Percentiles rank a stretch among this genome's conserved stretches.
Conservation (phyloP, 2,888 invertebrate genomes). For the Alsophila aescularia region DNA sequence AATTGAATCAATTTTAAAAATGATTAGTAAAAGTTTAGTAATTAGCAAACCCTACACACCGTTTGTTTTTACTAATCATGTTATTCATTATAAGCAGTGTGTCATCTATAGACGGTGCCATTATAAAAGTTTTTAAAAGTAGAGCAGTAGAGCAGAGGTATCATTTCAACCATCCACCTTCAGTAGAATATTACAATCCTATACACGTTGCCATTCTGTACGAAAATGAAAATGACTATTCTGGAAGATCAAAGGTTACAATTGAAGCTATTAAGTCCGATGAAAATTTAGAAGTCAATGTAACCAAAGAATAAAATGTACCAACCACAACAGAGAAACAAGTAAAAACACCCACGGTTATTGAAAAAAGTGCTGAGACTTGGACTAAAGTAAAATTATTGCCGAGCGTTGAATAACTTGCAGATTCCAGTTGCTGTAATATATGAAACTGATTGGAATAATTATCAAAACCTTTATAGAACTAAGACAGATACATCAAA, state of each 20-base stretch:
- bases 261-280: neutral
- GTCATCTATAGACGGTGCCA: constrained; percentile 28
- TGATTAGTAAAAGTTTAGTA: constrained; percentile 17
- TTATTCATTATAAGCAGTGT: constrained; percentile 29
- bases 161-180: constrained; percentile 54
- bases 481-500: constrained; percentile 4
- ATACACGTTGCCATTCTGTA: constrained; percentile 42
- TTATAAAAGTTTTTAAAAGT: constrained; percentile 10
- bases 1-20: constrained; percentile 14
- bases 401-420: constrained; percentile 18
- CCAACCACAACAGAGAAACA: neutral
- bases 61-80: constrained; percentile 39
- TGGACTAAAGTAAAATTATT: constrained; percentile 6
- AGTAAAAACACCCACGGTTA: neutral
- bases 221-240: constrained; percentile 24
- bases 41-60: too few relatives aligned
- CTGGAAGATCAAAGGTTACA: constrained; percentile 14
- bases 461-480: constrained; percentile 11
- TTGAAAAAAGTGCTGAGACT: neutral
- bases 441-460: constrained; percentile 34
- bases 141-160: constrained; percentile 25
- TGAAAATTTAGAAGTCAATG: neutral
- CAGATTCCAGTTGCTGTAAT: constrained; percentile 50
- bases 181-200: constrained; percentile 41
- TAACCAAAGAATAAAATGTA: constrained; percentile 1